These are phyloP conservation scores for Callyntrura guangdongensis DNA, from an alignment of 2,888 invertebrate species.

Conservation along the genomic window DNA sequence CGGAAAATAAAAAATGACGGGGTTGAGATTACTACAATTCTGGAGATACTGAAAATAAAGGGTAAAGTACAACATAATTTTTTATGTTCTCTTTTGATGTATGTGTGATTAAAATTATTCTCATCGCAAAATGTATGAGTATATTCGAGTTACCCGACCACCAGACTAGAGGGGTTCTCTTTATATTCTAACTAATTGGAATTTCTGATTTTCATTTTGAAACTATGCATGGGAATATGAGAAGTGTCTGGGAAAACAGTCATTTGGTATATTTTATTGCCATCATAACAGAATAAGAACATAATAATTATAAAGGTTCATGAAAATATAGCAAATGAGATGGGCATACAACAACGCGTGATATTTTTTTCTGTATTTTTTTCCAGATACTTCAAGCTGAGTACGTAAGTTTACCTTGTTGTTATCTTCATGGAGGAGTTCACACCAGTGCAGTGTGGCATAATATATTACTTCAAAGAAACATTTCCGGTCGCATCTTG, in stretches of 20 bases:
- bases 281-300: not conserved
- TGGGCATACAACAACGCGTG: not conserved
- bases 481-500: conserved; percentile 7
- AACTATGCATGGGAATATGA: not conserved
- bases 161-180: too few relatives aligned
- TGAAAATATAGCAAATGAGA: not conserved
- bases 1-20: not conserved
- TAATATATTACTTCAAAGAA: conserved; percentile 15
- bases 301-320: not conserved
- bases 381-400: not conserved
- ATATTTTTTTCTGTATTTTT: not conserved
- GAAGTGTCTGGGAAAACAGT: not conserved
- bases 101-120: not conserved
- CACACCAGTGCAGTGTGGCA: not conserved
- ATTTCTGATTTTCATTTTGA: too few relatives aligned
- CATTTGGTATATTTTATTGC: not conserved
- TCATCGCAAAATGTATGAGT: not conserved
- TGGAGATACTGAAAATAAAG: not conserved
- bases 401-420: not conserved
- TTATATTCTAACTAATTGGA: too few relatives aligned
- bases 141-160: not conserved
- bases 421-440: conserved; percentile 40
- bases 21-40: not conserved
- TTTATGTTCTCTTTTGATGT: too few relatives aligned
- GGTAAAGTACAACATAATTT: not conserved